These are phyloP conservation scores for Emydoidea blandingii DNA, from an alignment of 2,797 vertebrate species.

Conservation along the genomic window DNA sequence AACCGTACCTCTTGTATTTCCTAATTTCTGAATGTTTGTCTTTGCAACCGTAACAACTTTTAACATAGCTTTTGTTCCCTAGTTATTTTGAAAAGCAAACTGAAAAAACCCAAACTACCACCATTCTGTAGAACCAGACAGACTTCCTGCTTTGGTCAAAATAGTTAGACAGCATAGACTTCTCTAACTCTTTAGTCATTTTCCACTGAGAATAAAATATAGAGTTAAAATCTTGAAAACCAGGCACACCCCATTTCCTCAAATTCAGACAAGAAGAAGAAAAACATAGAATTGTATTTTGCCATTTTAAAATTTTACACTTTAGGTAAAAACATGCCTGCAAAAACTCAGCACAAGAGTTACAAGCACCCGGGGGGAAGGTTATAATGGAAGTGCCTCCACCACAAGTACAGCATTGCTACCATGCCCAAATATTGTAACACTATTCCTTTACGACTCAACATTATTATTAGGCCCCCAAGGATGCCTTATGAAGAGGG, in stretches of 20 bases:
- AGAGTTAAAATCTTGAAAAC: not conserved
- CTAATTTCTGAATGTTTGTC: not conserved
- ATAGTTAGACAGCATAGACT: not conserved
- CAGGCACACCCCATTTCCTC: not conserved
- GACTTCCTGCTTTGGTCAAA: slow-evolving; percentile 12
- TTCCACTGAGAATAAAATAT: not conserved
- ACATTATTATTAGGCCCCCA: not conserved
- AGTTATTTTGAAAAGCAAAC: not conserved
- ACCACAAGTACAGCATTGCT: not conserved
- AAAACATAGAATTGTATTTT: not conserved
- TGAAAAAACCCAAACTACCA: not conserved
- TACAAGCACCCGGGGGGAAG: not conserved
- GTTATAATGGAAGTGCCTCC: not conserved
- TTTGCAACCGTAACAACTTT: slow-evolving; percentile 4
- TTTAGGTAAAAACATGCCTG: not conserved
- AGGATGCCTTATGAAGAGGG: not conserved
- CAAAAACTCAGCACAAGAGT: not conserved
- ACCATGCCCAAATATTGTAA: not conserved
- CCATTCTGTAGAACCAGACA: slow-evolving; percentile 6
- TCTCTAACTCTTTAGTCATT: not conserved
- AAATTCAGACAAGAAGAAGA: not conserved
- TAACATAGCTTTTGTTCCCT: not conserved
- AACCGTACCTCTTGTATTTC: not conserved
- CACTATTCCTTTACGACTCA: not conserved
- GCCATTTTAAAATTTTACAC: not conserved